Conservation (phyloP, 2,888 invertebrate species). For the Amphiduros pacificus region DNA sequence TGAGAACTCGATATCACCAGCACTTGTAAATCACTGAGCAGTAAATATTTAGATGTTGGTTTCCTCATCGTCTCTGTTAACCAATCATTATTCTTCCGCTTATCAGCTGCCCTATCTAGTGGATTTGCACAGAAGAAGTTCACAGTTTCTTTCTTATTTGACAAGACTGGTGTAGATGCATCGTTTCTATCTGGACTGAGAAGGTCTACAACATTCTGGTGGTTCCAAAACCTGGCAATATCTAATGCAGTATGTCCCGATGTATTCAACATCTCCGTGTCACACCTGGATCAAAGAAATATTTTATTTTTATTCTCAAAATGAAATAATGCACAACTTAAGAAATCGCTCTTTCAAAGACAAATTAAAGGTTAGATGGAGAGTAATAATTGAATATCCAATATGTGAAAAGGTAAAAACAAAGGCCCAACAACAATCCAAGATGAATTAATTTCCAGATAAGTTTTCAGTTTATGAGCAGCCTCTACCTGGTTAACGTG, state of each 20-base stretch:
- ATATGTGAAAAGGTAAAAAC: no score
- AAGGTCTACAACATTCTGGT: constrained; percentile 37
- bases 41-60: constrained; percentile 42
- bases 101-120: constrained; percentile 49
- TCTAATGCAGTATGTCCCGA: constrained; percentile 57
- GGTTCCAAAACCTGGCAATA: constrained; percentile 56
- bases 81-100: constrained; percentile 50
- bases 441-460: no score
- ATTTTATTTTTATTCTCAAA: no score
- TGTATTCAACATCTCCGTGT: constrained; percentile 42
- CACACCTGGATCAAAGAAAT: constrained; percentile 50
- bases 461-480: no score
- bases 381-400: no score
- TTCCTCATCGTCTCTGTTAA: constrained; percentile 37
- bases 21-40: constrained; percentile 44
- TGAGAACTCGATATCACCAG: constrained; percentile 27
- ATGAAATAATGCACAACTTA: no score
- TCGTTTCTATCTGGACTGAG: constrained; percentile 29
- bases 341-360: no score
- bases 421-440: no score
- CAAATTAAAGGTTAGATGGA: no score
- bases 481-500: no score
- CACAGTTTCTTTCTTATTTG: neutral
- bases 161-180: constrained; percentile 13
- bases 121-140: constrained; percentile 51